Conservation (phyloP, 2,797 vertebrate species). For the Pipistrellus pipistrellus region DNA sequence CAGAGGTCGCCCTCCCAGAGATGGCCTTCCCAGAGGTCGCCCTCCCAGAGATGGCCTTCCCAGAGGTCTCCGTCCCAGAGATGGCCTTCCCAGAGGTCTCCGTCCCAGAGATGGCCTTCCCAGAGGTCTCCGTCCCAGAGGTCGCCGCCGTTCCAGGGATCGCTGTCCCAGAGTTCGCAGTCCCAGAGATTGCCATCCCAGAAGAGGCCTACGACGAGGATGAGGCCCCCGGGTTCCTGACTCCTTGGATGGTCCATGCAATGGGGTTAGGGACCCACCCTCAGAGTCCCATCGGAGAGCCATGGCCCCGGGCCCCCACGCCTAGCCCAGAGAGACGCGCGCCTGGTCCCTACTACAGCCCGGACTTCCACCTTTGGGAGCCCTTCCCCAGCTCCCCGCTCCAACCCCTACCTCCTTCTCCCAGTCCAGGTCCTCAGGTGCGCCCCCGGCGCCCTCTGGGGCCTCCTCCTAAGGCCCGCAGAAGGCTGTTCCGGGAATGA, state of each 20-base stretch:
- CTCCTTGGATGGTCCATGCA: background rate
- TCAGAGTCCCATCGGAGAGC: background rate
- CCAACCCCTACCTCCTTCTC: background rate
- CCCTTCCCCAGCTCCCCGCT: constrained; percentile 6
- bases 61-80: background rate
- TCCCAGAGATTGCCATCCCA: background rate
- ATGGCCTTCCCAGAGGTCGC: background rate
- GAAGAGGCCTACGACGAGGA: background rate
- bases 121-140: background rate
- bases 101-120: too few relatives aligned
- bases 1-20: background rate
- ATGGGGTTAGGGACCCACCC: accelerated
- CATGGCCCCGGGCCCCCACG: background rate
- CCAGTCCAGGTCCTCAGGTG: background rate
- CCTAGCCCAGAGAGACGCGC: background rate
- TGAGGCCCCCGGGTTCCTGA: background rate
- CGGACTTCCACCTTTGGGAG: background rate
- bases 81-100: background rate
- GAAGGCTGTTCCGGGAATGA: constrained; percentile 51
- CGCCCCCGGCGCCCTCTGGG: background rate
- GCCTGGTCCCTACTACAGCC: background rate
- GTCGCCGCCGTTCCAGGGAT: background rate
- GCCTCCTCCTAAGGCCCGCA: background rate
- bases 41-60: background rate
- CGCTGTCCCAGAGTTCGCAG: background rate